Percentiles rank a stretch among this genome's conserved stretches.
phyloP scores from a whole-genome alignment of 1,140 invertebrate genomes.

The Zaprionus taronus region DNA sequence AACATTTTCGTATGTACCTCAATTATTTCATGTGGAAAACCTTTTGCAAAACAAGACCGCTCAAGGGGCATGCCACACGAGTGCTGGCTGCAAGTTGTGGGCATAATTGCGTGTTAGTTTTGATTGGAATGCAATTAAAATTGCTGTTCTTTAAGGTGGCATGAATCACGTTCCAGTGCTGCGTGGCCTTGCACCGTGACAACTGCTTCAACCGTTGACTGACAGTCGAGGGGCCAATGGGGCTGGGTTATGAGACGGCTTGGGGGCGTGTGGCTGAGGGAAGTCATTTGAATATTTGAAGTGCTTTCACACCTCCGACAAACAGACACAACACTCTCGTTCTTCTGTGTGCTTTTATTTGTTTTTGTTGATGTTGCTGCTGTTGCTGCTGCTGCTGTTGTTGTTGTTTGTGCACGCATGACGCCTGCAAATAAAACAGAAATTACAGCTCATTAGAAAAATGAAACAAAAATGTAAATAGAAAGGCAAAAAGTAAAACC shows the following conservation, averaged over 20 bases:
- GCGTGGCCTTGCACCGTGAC: conserved; percentile 42
- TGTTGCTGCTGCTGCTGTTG: conserved; percentile 44
- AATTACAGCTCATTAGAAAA: conserved; percentile 82
- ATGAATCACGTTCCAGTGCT: conserved; percentile 17
- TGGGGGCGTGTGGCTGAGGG: not conserved
- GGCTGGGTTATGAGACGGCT: too few relatives aligned
- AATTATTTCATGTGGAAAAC: not conserved
- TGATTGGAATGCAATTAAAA: conserved; percentile 73
- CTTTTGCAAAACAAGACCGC: not conserved
- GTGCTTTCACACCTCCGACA: conserved; percentile 72
- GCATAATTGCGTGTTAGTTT: conserved; percentile 1
- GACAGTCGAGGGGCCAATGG: not conserved
- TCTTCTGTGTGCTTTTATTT: conserved; percentile 10
- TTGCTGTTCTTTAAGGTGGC: conserved; percentile 27
- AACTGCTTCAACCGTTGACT: conserved; percentile 7
- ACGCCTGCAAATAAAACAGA: conserved; percentile 80
- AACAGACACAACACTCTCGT: conserved; percentile 30
- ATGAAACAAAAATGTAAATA: conserved; percentile 77
- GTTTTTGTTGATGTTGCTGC: conserved; percentile 29
- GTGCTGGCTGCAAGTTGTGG: conserved; percentile 3
- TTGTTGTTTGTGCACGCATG: conserved; percentile 77
- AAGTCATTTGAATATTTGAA: conserved; percentile 76
- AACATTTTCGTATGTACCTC: not conserved
- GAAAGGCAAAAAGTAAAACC: conserved; percentile 41
- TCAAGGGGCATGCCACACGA: not conserved